phyloP scores from a whole-genome alignment of 2,113 vertebrate species.

The Brachypteracias leptosomus region DNA sequence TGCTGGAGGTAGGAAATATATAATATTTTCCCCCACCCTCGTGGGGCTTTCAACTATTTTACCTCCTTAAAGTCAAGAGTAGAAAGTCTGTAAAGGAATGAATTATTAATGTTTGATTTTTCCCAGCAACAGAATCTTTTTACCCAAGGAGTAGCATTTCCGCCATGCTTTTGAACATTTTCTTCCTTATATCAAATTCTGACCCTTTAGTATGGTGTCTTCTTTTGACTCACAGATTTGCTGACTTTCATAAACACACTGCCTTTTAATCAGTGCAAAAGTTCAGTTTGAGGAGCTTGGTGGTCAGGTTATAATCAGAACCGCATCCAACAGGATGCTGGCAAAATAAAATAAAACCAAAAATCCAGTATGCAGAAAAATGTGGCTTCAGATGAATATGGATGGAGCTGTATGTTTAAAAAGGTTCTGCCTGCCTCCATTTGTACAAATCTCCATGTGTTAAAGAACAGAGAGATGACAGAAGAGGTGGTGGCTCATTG shows the following conservation, averaged over 20 bases:
- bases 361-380: constrained; percentile 2
- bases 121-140: constrained; percentile 61
- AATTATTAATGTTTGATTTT: constrained; percentile 76
- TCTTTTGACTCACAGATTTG: constrained; percentile 76
- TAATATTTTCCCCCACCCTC: constrained; percentile 20
- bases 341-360: constrained; percentile 49
- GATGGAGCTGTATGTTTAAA: background rate
- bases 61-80: constrained; percentile 53
- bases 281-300: constrained; percentile 52
- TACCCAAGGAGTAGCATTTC: constrained; percentile 58
- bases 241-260: constrained; percentile 70
- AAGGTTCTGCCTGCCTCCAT: background rate
- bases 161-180: constrained; percentile 62
- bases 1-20: constrained; percentile 1
- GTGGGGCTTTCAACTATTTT: constrained; percentile 59
- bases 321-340: constrained; percentile 24
- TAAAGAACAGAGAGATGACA: background rate
- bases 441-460: constrained; percentile 8
- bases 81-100: constrained; percentile 69
- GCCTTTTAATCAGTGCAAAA: constrained; percentile 61
- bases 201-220: constrained; percentile 72
- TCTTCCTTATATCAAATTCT: constrained; percentile 72
- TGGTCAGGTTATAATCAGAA: constrained; percentile 65
- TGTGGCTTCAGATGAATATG: constrained; percentile 43
- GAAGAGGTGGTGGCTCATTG: background rate